Conservation (phyloP, 2,797 vertebrate genomes). For the Melanotaenia boesemani region DNA sequence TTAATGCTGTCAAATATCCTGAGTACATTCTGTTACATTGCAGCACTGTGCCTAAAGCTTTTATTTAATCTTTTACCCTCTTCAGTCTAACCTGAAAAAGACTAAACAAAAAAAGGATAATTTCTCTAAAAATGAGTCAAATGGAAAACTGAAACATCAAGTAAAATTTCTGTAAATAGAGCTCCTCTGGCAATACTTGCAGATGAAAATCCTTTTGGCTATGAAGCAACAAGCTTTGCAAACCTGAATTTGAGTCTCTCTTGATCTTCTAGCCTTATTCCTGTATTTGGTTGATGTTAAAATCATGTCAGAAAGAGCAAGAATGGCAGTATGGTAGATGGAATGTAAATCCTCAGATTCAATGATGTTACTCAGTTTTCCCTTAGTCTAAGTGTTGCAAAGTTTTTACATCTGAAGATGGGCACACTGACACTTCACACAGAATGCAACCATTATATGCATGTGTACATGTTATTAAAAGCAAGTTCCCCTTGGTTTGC, state of each 20-base stretch:
- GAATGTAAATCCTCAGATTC: background rate
- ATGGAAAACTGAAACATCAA: background rate
- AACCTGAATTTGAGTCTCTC: background rate
- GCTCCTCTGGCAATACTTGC: background rate
- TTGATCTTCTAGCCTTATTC: background rate
- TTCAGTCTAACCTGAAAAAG: background rate
- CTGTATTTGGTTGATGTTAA: background rate
- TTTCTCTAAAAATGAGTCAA: background rate
- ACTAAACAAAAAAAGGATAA: background rate
- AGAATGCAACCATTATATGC: background rate
- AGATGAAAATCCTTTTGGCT: background rate
- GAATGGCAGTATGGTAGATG: background rate
- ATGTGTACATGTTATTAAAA: background rate
- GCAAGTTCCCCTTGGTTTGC: background rate
- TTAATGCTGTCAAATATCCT: slow-evolving; percentile 14
- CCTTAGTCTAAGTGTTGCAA: too few species aligned
- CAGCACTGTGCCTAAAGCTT: background rate
- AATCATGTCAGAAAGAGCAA: background rate
- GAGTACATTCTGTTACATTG: background rate
- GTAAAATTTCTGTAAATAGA: background rate
- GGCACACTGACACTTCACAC: background rate
- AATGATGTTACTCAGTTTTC: background rate
- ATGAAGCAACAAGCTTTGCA: background rate
- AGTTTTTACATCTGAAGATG: background rate
- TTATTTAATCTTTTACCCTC: background rate